These are phyloP conservation scores for Drosophila birchii DNA, from an alignment of 2,888 invertebrate species.

Conservation along the genomic window DNA sequence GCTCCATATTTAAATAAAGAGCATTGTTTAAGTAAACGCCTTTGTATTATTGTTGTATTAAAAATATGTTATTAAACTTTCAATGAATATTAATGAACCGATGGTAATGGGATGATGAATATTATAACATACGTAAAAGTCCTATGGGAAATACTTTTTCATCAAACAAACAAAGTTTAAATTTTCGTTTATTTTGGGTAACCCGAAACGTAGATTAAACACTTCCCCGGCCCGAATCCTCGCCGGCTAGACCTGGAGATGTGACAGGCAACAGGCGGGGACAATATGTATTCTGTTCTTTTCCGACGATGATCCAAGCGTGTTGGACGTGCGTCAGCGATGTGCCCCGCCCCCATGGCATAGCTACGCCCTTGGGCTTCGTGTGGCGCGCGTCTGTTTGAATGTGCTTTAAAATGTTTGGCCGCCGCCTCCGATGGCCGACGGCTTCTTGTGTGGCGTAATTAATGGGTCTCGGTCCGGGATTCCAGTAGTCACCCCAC, in stretches of 20 bases:
- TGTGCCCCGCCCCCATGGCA: conserved; percentile 8
- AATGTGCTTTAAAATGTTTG: conserved; percentile 57
- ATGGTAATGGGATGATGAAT: not conserved
- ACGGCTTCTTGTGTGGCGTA: conserved; percentile 62
- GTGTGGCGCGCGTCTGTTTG: conserved; percentile 32
- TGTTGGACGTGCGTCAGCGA: conserved; percentile 48
- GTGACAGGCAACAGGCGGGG: conserved; percentile 50
- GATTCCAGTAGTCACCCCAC: conserved; percentile 12
- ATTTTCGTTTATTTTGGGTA: conserved; percentile 24
- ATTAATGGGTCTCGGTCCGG: conserved; percentile 64
- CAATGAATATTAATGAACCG: conserved; percentile 1
- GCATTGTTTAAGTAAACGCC: too few relatives aligned
- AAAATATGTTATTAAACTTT: not conserved
- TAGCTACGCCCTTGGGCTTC: conserved; percentile 29
- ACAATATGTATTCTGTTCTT: conserved; percentile 5
- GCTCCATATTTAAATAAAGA: too few relatives aligned
- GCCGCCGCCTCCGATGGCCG: conserved; percentile 34
- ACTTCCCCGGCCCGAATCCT: conserved; percentile 7
- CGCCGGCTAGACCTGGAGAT: conserved; percentile 23
- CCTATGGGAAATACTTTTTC: conserved; percentile 5
- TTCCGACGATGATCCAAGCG: conserved; percentile 28
- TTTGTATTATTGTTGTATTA: not conserved
- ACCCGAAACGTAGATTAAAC: conserved; percentile 45
- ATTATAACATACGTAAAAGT: not conserved
- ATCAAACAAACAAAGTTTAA: conserved; percentile 12